Conservation (phyloP, 2,113 vertebrate species). For the Pomatostomus ruficeps region DNA sequence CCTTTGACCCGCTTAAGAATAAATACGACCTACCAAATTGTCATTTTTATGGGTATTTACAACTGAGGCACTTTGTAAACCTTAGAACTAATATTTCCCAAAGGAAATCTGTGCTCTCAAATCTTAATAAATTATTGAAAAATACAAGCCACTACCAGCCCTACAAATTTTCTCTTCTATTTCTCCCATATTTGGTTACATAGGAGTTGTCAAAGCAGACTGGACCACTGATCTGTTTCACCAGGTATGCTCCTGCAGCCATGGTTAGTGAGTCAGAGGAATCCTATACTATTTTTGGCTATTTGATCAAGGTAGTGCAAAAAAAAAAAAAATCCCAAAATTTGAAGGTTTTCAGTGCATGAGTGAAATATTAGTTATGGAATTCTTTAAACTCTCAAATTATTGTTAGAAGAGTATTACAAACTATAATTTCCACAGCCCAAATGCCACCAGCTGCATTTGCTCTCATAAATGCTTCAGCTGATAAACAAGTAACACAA, state of each 20-base stretch:
- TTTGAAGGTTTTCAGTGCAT: not conserved
- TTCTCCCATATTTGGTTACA: slow-evolving; percentile 26
- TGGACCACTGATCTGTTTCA: not conserved
- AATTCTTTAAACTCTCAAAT: not conserved
- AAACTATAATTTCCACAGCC: not conserved
- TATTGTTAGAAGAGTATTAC: not conserved
- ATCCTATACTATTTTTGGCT: not conserved
- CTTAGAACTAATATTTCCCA: slow-evolving; percentile 74
- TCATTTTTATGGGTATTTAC: slow-evolving; percentile 80
- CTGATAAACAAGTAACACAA: not conserved
- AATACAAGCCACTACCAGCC: slow-evolving; percentile 44
- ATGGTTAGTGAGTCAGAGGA: not conserved
- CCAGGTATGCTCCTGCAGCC: not conserved
- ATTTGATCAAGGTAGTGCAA: not conserved
- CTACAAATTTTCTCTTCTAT: slow-evolving; percentile 27
- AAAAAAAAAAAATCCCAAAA: not conserved
- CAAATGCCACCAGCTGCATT: not conserved
- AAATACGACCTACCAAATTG: slow-evolving; percentile 74
- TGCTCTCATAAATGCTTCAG: not conserved
- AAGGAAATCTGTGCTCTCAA: slow-evolving; percentile 69
- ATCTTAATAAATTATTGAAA: slow-evolving; percentile 70
- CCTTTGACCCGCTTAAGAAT: slow-evolving; percentile 70
- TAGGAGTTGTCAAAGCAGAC: not conserved
- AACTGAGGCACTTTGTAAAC: slow-evolving; percentile 75
- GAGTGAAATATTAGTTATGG: not conserved